Evolutionary conservation across 2,888 invertebrate genomes (phyloP).

Genomic region (Conistra vaccinii): DNA sequence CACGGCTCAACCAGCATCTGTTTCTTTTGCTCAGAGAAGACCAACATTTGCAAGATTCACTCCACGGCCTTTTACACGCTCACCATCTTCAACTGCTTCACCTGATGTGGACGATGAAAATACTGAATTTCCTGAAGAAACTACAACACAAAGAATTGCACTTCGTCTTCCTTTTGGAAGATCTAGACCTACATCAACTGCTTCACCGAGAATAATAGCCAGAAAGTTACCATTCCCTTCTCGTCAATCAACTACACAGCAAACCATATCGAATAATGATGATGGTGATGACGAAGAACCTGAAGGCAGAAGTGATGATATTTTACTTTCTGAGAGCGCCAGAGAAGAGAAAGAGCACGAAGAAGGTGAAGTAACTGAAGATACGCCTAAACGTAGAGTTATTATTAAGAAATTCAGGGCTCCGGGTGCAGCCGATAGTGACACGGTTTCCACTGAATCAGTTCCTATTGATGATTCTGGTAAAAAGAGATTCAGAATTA

Average conservation of each 20-base stretch:
- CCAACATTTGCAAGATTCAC: slow-evolving; percentile 85
- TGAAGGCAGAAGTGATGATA: slow-evolving; percentile 83
- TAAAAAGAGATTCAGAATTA: slow-evolving; percentile 81
- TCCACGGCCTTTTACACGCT: slow-evolving; percentile 84
- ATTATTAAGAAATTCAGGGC: slow-evolving; percentile 78
- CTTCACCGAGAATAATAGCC: slow-evolving; percentile 72
- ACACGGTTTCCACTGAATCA: slow-evolving; percentile 74
- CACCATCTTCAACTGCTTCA: slow-evolving; percentile 62
- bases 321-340: slow-evolving; percentile 87
- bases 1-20: slow-evolving; percentile 69
- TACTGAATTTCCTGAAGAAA: slow-evolving; percentile 61
- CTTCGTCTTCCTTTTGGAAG: slow-evolving; percentile 80
- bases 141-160: slow-evolving; percentile 74
- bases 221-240: slow-evolving; percentile 81
- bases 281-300: slow-evolving; percentile 79
- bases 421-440: slow-evolving; percentile 67
- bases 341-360: slow-evolving; percentile 87
- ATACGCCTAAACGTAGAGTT: slow-evolving; percentile 75
- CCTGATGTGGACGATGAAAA: slow-evolving; percentile 58
- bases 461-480: slow-evolving; percentile 78
- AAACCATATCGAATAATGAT: slow-evolving; percentile 71
- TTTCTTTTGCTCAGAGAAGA: slow-evolving; percentile 71
- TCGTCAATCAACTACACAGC: slow-evolving; percentile 77
- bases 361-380: slow-evolving; percentile 69
- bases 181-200: slow-evolving; percentile 70